phyloP scores from a whole-genome alignment of 1,140 invertebrate species.

The Nymphalis io region DNA sequence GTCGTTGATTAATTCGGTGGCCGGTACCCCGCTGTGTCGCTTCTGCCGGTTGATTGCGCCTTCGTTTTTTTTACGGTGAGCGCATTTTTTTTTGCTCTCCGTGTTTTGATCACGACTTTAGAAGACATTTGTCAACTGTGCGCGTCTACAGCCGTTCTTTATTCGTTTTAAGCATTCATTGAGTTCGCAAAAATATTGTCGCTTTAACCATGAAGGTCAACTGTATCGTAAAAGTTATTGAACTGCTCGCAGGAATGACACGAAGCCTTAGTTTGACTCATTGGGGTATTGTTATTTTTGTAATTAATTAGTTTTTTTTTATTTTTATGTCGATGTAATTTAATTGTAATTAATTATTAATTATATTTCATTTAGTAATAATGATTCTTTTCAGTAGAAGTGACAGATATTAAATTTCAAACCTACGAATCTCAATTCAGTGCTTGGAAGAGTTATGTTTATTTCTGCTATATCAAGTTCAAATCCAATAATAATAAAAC shows the following conservation, averaged over 20 bases:
- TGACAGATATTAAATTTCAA: too few species aligned
- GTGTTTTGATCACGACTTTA: conserved; percentile 39
- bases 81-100: conserved; percentile 41
- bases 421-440: too few species aligned
- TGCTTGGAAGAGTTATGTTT: too few species aligned
- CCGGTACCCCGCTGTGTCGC: conserved; percentile 62
- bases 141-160: conserved; percentile 22
- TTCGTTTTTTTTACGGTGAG: conserved; percentile 48
- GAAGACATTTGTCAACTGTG: conserved; percentile 43
- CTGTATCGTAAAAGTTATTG: conserved; percentile 24
- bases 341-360: not conserved
- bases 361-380: too few species aligned
- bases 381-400: too few species aligned
- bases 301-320: not conserved
- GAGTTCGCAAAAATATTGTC: conserved; percentile 20
- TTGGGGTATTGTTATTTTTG: not conserved
- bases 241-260: conserved; percentile 11
- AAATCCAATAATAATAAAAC: too few species aligned
- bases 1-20: conserved; percentile 73
- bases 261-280: not conserved
- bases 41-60: conserved; percentile 65
- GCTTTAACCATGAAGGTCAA: conserved; percentile 28
- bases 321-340: not conserved
- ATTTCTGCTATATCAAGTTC: too few species aligned
- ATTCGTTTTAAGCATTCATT: conserved; percentile 28